phyloP scores from a whole-genome alignment of 2,888 invertebrate genomes.

The Oxyscelio sp. region DNA sequence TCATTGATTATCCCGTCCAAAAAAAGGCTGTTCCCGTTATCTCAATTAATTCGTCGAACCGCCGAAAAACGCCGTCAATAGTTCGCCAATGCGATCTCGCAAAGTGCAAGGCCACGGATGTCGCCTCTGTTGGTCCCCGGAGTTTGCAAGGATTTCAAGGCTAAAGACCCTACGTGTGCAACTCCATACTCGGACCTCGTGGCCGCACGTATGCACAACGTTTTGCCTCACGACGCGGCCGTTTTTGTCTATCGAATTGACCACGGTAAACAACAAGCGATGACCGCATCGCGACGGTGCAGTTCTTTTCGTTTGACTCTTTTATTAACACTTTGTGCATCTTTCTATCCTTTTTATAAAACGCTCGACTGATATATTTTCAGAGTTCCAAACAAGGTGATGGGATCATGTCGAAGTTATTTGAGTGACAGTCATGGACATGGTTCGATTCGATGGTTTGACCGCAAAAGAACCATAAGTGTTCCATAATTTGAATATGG shows the following conservation, averaged over 20 bases:
- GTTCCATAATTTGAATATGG: too few relatives aligned
- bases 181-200: slow-evolving; percentile 53
- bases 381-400: too few relatives aligned
- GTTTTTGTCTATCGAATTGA: slow-evolving; percentile 25
- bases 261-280: slow-evolving; percentile 28
- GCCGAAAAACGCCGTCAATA: slow-evolving; percentile 30
- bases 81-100: slow-evolving; percentile 10
- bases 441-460: too few relatives aligned
- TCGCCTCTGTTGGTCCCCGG: slow-evolving; percentile 22
- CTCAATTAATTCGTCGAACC: slow-evolving; percentile 28
- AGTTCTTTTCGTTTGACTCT: slow-evolving; percentile 9
- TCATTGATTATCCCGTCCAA: slow-evolving; percentile 33
- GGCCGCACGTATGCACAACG: slow-evolving; percentile 57
- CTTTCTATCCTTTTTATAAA: not conserved
- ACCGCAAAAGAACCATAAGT: too few relatives aligned
- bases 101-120: slow-evolving; percentile 53
- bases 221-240: slow-evolving; percentile 8
- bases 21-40: slow-evolving; percentile 57
- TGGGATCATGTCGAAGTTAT: too few relatives aligned
- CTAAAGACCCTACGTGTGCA: slow-evolving; percentile 54
- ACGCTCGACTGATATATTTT: not conserved
- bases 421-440: too few relatives aligned
- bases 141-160: slow-evolving; percentile 48
- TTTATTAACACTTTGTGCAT: not conserved
- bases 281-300: not conserved